Percentiles rank a stretch among this genome's conserved stretches.
phyloP scores from a whole-genome alignment of 2,797 vertebrate species.

The Adelosebastes latens region DNA sequence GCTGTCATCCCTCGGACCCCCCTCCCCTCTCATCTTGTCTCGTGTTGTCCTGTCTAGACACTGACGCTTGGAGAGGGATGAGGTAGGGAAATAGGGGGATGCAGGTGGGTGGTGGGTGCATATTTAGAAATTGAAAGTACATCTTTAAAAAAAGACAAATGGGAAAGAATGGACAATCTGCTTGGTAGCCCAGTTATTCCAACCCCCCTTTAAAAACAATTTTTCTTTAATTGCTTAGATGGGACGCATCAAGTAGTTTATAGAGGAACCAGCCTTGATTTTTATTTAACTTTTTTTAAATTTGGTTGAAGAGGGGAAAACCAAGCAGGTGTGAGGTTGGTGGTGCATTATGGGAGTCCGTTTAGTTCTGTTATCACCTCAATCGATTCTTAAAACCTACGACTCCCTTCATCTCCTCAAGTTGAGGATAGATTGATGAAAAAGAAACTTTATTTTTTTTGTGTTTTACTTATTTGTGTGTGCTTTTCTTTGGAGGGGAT shows the following conservation, averaged over 20 bases:
- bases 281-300: slow-evolving; percentile 76
- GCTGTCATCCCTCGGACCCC: slow-evolving; percentile 18
- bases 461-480: slow-evolving; percentile 67
- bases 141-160: slow-evolving; percentile 57
- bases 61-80: slow-evolving; percentile 18
- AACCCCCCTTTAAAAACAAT: slow-evolving; percentile 51
- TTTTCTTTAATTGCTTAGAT: slow-evolving; percentile 78
- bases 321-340: slow-evolving; percentile 68
- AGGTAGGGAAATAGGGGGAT: slow-evolving; percentile 21
- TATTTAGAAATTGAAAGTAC: slow-evolving; percentile 66
- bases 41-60: slow-evolving; percentile 48
- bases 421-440: slow-evolving; percentile 58
- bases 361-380: slow-evolving; percentile 65
- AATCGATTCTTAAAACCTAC: slow-evolving; percentile 50
- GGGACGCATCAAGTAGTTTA: slow-evolving; percentile 64
- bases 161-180: slow-evolving; percentile 55
- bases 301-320: slow-evolving; percentile 73
- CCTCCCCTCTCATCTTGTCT: slow-evolving; percentile 2
- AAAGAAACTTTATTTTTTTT: slow-evolving; percentile 47
- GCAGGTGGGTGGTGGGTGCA: slow-evolving; percentile 48
- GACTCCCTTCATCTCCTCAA: slow-evolving; percentile 54
- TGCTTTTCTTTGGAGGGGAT: slow-evolving; percentile 79
- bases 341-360: slow-evolving; percentile 66
- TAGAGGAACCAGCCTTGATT: slow-evolving; percentile 76
- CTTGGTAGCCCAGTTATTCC: slow-evolving; percentile 71